phyloP scores from a whole-genome alignment of 2,113 vertebrate genomes.

The Todiramphus saurophagus region DNA sequence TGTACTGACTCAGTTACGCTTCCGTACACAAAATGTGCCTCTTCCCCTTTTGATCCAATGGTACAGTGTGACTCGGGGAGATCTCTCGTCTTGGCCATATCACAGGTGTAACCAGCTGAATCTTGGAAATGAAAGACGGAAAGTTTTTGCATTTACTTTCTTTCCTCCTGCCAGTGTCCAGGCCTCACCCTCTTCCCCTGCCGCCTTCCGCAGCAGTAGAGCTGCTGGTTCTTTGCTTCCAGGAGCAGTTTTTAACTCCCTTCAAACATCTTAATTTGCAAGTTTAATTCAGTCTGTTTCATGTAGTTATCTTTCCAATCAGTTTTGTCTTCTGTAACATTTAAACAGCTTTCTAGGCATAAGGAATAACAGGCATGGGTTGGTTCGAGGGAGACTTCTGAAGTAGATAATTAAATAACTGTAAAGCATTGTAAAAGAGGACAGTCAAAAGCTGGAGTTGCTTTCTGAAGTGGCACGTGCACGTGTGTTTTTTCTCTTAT shows the following conservation, averaged over 20 bases:
- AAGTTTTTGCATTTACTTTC: neutral
- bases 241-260: slow-evolving; percentile 49
- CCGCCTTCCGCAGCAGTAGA: neutral
- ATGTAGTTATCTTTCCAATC: slow-evolving; percentile 51
- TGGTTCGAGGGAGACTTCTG: neutral
- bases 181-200: neutral
- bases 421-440: neutral
- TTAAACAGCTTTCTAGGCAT: slow-evolving; percentile 27
- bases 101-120: neutral
- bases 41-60: neutral
- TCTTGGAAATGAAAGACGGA: neutral
- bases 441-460: neutral
- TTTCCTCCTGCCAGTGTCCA: neutral
- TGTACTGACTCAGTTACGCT: neutral
- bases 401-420: slow-evolving; percentile 45
- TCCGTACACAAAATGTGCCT: neutral
- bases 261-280: slow-evolving; percentile 58
- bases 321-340: slow-evolving; percentile 23
- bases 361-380: slow-evolving; percentile 4
- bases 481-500: neutral
- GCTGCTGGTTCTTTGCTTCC: slow-evolving; percentile 11
- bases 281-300: slow-evolving; percentile 49
- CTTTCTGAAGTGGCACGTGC: neutral
- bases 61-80: neutral
- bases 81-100: neutral